Evolutionary conservation across 2,113 vertebrate species (phyloP).

Genomic region (Chloropsis cyanopogon): DNA sequence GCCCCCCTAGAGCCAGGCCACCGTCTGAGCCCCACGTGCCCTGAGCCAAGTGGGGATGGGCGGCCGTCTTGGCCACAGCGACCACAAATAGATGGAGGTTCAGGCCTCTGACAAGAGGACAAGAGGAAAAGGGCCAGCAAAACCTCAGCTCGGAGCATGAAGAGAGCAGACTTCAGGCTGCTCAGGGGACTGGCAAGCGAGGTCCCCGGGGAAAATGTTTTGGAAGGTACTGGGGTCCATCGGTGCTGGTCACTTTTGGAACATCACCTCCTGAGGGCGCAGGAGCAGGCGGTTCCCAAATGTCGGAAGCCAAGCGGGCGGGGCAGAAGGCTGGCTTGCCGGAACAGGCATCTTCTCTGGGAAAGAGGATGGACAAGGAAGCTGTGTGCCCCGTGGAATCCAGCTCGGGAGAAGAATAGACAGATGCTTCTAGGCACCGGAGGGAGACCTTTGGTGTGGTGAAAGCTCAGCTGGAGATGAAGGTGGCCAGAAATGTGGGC

Average conservation of each 20-base stretch:
- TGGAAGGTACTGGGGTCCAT: background rate
- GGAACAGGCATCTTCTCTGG: background rate
- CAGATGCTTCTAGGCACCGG: background rate
- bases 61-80: fast-evolving
- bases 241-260: background rate
- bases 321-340: background rate
- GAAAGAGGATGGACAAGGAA: background rate
- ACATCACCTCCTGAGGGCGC: background rate
- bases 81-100: background rate
- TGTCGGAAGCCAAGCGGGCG: fast-evolving
- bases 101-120: background rate
- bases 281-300: background rate
- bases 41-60: background rate
- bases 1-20: background rate
- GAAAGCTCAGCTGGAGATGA: background rate
- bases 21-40: background rate
- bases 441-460: background rate
- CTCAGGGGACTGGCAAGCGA: background rate
- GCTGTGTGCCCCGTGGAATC: background rate
- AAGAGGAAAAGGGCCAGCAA: background rate
- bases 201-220: background rate
- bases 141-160: background rate
- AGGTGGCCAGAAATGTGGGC: background rate
- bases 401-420: background rate
- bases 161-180: background rate